Base-by-base conservation (phyloP, 92 coral and sea anemone species). In the Parazoanthus swiftii region DNA sequence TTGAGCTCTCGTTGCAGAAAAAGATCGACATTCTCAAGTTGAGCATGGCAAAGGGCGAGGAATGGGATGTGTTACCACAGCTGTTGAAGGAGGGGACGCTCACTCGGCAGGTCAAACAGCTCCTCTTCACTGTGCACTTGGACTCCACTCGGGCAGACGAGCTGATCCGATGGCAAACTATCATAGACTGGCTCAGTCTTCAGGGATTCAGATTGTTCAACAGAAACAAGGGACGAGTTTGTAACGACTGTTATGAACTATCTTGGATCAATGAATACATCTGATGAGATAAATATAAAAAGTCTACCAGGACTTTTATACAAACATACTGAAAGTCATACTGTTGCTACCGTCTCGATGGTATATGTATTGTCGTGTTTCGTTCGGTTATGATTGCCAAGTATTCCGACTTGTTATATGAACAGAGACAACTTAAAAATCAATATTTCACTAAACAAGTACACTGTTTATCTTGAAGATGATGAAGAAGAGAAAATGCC, bases 21-120 rank as follows among this genome's bases (percentile, higher is more conserved):
- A 84, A 50, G 70, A 84, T 84, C 67, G 87, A 84, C 67, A 84
- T 84, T 72, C 74, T 84, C n/a, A 84, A 84, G 87, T 35, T 84
- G 79, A 84, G 26, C 79, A 39, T 84, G 68, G 75, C 66, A 16
- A 33, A 51, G 10, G 77, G 79, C 15, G 78, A 84, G 67, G 87
- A 84, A 73, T 84, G 87, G 87, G 20, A 48, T 26, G 87, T 84
- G 44, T 33, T 84, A 20, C 75, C 87, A 0, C 78, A 84, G 54
- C 79, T 84, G 2, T 36, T 84, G 42, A 84, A 72, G 35, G 87
- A 84, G 13, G 87, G 87, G 10, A 84, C 87, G 46, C 87, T 84
- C 9, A 36, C 87, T 8, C 78, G 87, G 3, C 87, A 84, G 46
- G 87, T 84, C 20, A 84, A 84, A 44, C 87, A 84, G 26, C 59